Conservation (phyloP, 2,797 vertebrate genomes). For the Syngnathus acus region DNA sequence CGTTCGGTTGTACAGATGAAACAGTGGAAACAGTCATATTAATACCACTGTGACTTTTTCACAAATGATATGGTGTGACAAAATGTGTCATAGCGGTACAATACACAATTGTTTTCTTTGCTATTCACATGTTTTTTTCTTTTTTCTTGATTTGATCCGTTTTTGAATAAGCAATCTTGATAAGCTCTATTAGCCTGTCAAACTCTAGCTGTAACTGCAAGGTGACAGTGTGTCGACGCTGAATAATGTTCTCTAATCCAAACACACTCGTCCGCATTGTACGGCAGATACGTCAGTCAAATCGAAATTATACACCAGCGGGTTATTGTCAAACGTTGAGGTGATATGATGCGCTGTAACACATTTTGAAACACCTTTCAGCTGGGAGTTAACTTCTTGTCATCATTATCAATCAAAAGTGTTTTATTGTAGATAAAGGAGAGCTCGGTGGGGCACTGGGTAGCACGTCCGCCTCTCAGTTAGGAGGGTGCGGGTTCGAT, state of each 20-base stretch:
- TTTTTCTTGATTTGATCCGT: neutral
- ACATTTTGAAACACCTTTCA: neutral
- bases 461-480: no score
- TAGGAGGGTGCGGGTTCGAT: no score
- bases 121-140: neutral
- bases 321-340: slow-evolving; percentile 20
- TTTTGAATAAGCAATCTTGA: slow-evolving; percentile 29
- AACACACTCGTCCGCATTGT: slow-evolving; percentile 35
- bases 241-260: slow-evolving; percentile 31
- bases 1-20: neutral
- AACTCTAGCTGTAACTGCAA: slow-evolving; percentile 25
- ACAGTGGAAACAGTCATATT: neutral
- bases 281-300: slow-evolving; percentile 37
- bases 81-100: slow-evolving; percentile 22
- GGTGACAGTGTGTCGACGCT: slow-evolving; percentile 29
- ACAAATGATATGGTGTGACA: neutral
- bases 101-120: slow-evolving; percentile 22
- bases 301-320: slow-evolving; percentile 16
- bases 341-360: slow-evolving; percentile 26
- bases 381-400: neutral
- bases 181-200: slow-evolving; percentile 28
- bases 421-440: neutral
- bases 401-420: neutral
- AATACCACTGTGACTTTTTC: neutral
- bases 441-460: no score